Evolutionary conservation across 2,797 vertebrate genomes (phyloP), one percentile per base, ranked within the genome.

Genomic region (Pangasius macronema): DNA sequence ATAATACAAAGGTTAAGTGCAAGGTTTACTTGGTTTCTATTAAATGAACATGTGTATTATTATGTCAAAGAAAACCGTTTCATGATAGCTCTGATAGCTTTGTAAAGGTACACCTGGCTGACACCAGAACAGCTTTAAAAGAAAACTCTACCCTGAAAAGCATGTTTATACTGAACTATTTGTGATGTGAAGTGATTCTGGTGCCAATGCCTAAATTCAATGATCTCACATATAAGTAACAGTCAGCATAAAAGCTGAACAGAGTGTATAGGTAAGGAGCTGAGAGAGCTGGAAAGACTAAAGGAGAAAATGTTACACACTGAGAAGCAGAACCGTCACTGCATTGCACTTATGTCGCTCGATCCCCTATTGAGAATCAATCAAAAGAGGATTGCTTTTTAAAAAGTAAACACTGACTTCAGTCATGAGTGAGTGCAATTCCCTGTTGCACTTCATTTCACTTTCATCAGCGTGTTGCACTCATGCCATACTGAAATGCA

Each of bases 21-120:
- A 82, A 61, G 30, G 80, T 73, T 87, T 81, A 18, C 42, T 61
- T 73, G 67, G 42, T 51, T 82, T 82, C 67, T 73, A 73, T 86
- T 65, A 51, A 53, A 18, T 76, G 6, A 18, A 53, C 82, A 83
- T 84, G 63, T 79, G 51, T 68, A 84, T n/a, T 59, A 82, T 61
- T 65, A 82, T 81, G 57, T 20, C 36, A 39, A 83, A 18, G 33
- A 84, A 67, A 79, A 73, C 22, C 0, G 18, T 72, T 61, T 57
- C 3, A 4, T 33, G 7, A 42, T n/a, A 42, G 16, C 18, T 9
- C 46, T 20, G 27, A 63, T 57, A 42, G 53, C 10, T 77, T 80
- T 80, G 51, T 22, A 36, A 86, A 3, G 27, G 76, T 55, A 67
- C 24, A 22, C 36, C 42, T 49, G 49, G 22, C 63, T 83, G 57